These are phyloP conservation scores for Tuberolachnus salignus DNA, from an alignment of 2,888 invertebrate species.

Conservation along the genomic window DNA sequence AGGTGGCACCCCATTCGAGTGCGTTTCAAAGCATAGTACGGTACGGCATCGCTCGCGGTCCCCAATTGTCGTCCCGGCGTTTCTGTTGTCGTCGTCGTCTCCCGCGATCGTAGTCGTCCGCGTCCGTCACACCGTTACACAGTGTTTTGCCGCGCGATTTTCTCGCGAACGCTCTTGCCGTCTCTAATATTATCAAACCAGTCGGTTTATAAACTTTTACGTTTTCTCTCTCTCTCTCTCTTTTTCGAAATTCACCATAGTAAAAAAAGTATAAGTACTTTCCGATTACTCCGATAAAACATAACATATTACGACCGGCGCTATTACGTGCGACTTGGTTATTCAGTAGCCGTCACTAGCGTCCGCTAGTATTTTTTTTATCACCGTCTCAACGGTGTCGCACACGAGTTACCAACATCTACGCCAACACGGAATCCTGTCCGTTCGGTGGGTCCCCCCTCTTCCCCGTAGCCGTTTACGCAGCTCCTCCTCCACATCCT, in stretches of 20 bases:
- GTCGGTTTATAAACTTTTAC: too few species aligned
- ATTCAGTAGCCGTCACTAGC: too few species aligned
- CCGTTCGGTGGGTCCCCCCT: slow-evolving; percentile 54
- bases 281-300: too few species aligned
- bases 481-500: slow-evolving; percentile 33
- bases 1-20: slow-evolving; percentile 55
- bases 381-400: not conserved
- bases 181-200: too few species aligned
- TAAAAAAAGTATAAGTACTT: too few species aligned
- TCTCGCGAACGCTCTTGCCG: not conserved
- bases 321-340: too few species aligned
- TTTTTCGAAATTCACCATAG: too few species aligned
- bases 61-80: slow-evolving; percentile 18
- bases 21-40: slow-evolving; percentile 46
- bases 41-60: slow-evolving; percentile 50
- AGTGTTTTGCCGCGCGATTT: not conserved
- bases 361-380: too few species aligned
- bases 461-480: slow-evolving; percentile 55
- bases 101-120: slow-evolving; percentile 16
- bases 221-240: too few species aligned
- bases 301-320: too few species aligned
- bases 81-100: slow-evolving; percentile 33
- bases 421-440: slow-evolving; percentile 54
- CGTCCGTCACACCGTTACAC: not conserved
- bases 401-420: slow-evolving; percentile 28